Percentiles rank a stretch among this genome's conserved stretches.
Evolutionary conservation across 2,113 vertebrate genomes (phyloP).

Genomic region (Cephalopterus ornatus): DNA sequence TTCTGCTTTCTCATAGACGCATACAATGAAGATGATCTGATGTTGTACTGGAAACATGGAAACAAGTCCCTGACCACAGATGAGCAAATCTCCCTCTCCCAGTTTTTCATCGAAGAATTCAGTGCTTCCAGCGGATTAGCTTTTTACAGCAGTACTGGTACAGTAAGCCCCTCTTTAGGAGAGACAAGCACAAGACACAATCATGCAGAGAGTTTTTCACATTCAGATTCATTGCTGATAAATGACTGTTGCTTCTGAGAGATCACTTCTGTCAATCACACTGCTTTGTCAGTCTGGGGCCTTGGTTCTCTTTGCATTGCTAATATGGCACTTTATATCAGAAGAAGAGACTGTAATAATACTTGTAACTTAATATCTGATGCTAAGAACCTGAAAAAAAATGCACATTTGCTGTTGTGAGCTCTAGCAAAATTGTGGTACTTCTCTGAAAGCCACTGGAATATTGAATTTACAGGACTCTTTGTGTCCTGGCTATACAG

Average conservation of each 20-base stretch:
- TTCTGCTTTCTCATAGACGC: constrained; percentile 78
- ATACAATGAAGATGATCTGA: constrained; percentile 90
- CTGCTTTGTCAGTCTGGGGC: neutral
- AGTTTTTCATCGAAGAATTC: constrained; percentile 92
- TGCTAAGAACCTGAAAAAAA: neutral
- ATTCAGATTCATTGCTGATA: neutral
- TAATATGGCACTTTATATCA: neutral
- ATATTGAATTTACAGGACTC: neutral
- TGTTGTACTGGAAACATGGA: constrained; percentile 92
- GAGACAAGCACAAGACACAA: neutral
- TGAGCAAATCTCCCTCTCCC: constrained; percentile 88
- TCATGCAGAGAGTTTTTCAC: neutral
- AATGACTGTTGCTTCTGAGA: neutral
- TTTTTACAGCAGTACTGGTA: constrained; percentile 94
- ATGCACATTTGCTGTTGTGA: neutral
- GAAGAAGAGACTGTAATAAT: neutral
- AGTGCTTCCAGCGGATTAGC: constrained; percentile 87
- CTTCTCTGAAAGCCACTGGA: neutral
- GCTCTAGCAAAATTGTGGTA: neutral
- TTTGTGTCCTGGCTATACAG: neutral
- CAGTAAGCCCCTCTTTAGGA: neutral
- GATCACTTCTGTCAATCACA: neutral
- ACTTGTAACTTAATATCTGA: neutral
- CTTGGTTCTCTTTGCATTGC: neutral
- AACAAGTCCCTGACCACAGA: constrained; percentile 87